Percentiles rank a stretch among this genome's conserved stretches.
Conservation (phyloP, 2,888 invertebrate species). For the Laspeyria flexula region DNA sequence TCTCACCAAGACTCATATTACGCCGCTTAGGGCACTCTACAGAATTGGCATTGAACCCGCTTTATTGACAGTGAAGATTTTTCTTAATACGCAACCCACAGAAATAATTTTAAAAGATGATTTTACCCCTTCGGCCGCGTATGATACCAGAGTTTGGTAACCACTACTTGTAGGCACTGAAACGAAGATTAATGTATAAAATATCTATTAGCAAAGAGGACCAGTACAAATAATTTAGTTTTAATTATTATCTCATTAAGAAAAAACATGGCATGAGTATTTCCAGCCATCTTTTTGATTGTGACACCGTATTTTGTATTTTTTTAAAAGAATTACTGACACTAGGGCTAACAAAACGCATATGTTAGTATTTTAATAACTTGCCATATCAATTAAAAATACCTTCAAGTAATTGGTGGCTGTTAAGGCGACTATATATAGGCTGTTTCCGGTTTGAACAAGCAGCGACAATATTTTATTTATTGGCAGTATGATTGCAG, state of each 20-base stretch:
- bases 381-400: slow-evolving; percentile 33
- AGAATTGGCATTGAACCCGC: too few species aligned
- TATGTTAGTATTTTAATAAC: slow-evolving; percentile 18
- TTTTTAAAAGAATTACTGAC: slow-evolving; percentile 3
- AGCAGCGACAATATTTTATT: background rate
- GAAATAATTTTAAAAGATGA: too few species aligned
- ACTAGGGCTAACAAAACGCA: slow-evolving; percentile 2
- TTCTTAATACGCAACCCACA: too few species aligned
- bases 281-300: slow-evolving; percentile 1
- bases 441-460: background rate
- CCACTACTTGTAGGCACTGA: too few species aligned
- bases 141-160: too few species aligned
- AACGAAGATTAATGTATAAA: too few species aligned
- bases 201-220: background rate
- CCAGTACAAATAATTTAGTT: background rate
- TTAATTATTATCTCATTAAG: background rate
- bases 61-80: too few species aligned
- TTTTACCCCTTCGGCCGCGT: too few species aligned
- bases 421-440: background rate
- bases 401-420: background rate
- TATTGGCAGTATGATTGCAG: too few species aligned
- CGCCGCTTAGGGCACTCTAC: too few species aligned
- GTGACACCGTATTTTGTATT: background rate
- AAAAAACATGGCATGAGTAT: background rate
- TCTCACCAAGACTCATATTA: too few species aligned